Percentiles rank a stretch among this genome's conserved stretches.
Evolutionary conservation across 2,113 vertebrate genomes (phyloP).

Genomic region (Istiophorus platypterus): DNA sequence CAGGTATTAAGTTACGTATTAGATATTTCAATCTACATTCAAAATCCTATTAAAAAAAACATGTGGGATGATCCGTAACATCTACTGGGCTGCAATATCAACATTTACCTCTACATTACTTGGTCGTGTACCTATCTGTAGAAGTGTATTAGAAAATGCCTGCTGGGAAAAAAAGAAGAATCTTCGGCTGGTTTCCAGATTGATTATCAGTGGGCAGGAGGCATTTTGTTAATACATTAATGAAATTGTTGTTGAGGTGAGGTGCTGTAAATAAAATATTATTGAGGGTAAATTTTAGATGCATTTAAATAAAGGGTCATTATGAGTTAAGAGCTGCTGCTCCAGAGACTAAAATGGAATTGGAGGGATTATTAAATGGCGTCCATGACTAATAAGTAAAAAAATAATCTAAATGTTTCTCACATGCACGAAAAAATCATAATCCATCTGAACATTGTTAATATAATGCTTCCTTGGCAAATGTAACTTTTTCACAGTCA

Average conservation of each 20-base stretch:
- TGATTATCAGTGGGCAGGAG: too few species aligned
- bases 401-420: background rate
- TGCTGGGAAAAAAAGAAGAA: too few species aligned
- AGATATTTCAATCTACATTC: conserved; percentile 1
- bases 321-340: background rate
- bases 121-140: background rate
- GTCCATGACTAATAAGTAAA: too few species aligned
- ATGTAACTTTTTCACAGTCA: background rate
- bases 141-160: background rate
- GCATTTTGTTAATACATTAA: background rate
- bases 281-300: background rate
- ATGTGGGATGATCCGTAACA: background rate
- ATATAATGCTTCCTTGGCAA: background rate
- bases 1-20: background rate
- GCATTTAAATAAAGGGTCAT: background rate
- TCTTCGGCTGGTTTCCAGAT: too few species aligned
- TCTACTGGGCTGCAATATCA: background rate
- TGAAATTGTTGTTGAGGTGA: background rate
- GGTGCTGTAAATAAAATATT: background rate
- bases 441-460: background rate
- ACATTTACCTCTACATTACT: background rate
- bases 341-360: background rate
- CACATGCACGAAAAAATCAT: background rate
- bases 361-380: background rate
- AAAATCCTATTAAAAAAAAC: background rate